Evolutionary conservation across 2,888 invertebrate species (phyloP).

Genomic region (Habrosyne pyritoides): DNA sequence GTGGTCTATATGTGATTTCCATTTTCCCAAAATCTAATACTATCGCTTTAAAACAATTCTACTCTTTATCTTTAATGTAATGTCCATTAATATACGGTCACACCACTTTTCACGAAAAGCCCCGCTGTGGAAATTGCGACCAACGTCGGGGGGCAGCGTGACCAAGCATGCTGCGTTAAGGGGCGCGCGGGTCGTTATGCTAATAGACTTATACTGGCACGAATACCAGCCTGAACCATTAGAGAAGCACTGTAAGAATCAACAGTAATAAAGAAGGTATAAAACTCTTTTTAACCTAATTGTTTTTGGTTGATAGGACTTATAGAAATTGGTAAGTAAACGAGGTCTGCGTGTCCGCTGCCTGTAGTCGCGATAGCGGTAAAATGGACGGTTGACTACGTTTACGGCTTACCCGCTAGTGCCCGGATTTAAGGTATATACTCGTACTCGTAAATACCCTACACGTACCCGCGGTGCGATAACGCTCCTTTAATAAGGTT

Average conservation of each 20-base stretch:
- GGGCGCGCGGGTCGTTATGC: slow-evolving; percentile 80
- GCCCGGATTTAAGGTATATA: slow-evolving; percentile 70
- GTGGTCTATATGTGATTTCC: not conserved
- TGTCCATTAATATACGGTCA: slow-evolving; percentile 46
- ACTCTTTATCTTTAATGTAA: slow-evolving; percentile 8
- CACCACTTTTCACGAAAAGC: slow-evolving; percentile 69
- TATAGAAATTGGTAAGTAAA: slow-evolving; percentile 24
- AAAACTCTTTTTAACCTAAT: slow-evolving; percentile 11
- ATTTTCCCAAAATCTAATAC: not conserved
- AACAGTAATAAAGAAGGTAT: slow-evolving; percentile 13
- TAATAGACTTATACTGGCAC: slow-evolving; percentile 57
- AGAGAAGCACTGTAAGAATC: slow-evolving; percentile 17
- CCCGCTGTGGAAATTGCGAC: slow-evolving; percentile 77
- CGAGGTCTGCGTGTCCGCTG: slow-evolving; percentile 71
- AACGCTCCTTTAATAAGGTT: slow-evolving; percentile 68
- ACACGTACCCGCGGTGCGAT: slow-evolving; percentile 63
- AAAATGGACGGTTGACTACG: slow-evolving; percentile 83
- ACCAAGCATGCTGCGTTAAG: slow-evolving; percentile 83
- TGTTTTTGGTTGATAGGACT: slow-evolving; percentile 26
- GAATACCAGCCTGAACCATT: slow-evolving; percentile 24
- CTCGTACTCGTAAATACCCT: slow-evolving; percentile 67
- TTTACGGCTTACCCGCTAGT: slow-evolving; percentile 76
- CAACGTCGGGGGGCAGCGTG: slow-evolving; percentile 78
- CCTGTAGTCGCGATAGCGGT: slow-evolving; percentile 75
- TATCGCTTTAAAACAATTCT: not conserved